Base-by-base conservation (phyloP, 2,888 invertebrate genomes). In the Fissipunctia ypsillon region DNA sequence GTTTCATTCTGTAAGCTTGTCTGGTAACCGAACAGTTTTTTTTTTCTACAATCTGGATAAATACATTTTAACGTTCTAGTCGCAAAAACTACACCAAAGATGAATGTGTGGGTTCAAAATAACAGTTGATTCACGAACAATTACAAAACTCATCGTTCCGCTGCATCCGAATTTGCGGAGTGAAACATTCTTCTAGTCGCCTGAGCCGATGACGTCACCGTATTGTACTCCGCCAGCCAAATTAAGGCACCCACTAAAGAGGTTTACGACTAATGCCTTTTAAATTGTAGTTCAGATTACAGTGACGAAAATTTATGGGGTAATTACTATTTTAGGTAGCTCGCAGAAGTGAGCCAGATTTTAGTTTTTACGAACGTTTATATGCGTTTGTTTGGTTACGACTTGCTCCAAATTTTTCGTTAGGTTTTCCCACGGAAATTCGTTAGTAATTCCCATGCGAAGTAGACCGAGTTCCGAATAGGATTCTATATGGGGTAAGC, bases 271-370 rank as follows among this genome's bases (percentile, higher is more conserved):
- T 83, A 85, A 77, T 85, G 81, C 65, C 75, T 79, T 86, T 83
- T 85, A 78, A 80, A 85, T 82, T 76, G 80, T 78, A 56, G 56
- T 68, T 60, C 71, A 85, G 69, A 80, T 84, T 80, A 73, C 71
- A 63, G 41, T 35, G 64, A 72, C 65, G 35, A 76, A 61, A 22
- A 45, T 61, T 78, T 50, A 67, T n/a, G 43, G 50, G 25, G 65
- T 63, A 71, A 71, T 57, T 80, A 68, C 48, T 81, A 63, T 81
- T 81, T 80, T 61, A 22, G 61, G 57, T 50, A 71, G 43, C 31
- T 43, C 19, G 14, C 3, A 61, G 45, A 60, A 72, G 50, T 61
- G n/a, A 19, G 22, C 31, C 41, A 35, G 45, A 43, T 60, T 38
- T 65, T 52, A 64, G 74, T 57, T 80, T 68, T 69, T 31, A 28